phyloP scores from a whole-genome alignment of 2,113 vertebrate genomes.

The Psammodynastes pulverulentus region DNA sequence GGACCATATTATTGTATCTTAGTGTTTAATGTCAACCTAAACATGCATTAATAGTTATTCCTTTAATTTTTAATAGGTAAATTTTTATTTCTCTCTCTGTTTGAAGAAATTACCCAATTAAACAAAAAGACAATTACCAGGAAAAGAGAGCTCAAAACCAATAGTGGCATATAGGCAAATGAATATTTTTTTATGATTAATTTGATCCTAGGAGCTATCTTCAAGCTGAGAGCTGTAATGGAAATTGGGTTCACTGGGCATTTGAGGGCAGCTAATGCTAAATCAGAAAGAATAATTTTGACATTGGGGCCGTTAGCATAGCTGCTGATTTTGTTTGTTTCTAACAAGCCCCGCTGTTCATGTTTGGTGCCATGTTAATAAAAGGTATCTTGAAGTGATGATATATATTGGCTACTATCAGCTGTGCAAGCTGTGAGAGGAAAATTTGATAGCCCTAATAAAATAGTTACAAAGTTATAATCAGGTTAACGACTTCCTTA shows the following conservation, averaged over 20 bases:
- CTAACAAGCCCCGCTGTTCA: constrained; percentile 11
- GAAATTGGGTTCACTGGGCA: not conserved
- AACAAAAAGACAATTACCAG: not conserved
- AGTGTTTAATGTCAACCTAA: not conserved
- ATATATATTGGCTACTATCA: constrained; percentile 40
- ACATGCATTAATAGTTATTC: not conserved
- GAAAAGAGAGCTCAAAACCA: not conserved
- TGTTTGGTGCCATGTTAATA: constrained; percentile 49
- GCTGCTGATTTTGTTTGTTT: constrained; percentile 12
- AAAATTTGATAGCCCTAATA: constrained; percentile 59
- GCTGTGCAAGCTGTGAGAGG: constrained; percentile 48
- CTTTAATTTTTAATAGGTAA: not conserved
- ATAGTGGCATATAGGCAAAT: not conserved
- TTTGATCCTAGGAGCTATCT: not conserved
- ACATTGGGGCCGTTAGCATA: not conserved
- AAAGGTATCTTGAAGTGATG: constrained; percentile 51
- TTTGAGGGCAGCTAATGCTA: not conserved
- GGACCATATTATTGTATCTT: not conserved
- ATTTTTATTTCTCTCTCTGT: not conserved
- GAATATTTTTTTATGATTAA: not conserved
- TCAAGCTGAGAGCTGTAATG: not conserved
- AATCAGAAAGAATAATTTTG: not conserved
- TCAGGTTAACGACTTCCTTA: constrained; percentile 56
- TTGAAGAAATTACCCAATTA: not conserved
- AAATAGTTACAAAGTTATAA: constrained; percentile 59